Evolutionary conservation across 2,888 invertebrate species (phyloP).

Genomic region (Pilophorus perplexus): DNA sequence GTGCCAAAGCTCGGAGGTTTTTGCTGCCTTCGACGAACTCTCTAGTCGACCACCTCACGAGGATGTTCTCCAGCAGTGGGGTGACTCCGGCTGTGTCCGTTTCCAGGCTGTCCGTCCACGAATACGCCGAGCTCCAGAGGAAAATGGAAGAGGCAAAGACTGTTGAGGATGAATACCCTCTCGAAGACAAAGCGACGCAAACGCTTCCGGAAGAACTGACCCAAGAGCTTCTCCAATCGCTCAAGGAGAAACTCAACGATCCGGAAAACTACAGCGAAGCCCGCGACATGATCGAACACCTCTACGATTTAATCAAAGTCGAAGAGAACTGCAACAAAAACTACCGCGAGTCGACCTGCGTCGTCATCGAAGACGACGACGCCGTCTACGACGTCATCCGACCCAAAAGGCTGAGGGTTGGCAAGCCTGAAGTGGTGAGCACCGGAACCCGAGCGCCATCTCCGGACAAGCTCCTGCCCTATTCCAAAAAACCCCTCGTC

Average conservation of each 20-base stretch:
- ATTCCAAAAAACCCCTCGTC: conserved; percentile 53
- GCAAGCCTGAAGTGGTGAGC: conserved; percentile 46
- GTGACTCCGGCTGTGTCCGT: conserved; percentile 57
- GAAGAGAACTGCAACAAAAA: conserved; percentile 64
- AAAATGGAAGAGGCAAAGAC: conserved; percentile 46
- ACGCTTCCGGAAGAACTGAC: conserved; percentile 73
- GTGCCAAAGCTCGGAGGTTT: conserved; percentile 50
- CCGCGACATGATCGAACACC: conserved; percentile 71
- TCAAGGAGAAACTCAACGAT: conserved; percentile 67
- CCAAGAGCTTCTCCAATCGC: conserved; percentile 66
- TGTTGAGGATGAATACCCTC: conserved; percentile 51
- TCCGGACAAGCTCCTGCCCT: conserved; percentile 59
- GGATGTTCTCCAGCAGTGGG: conserved; percentile 43
- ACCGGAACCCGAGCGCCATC: conserved; percentile 62
- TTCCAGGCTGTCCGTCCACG: conserved; percentile 61
- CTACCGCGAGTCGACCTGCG: conserved; percentile 50
- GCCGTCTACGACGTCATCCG: conserved; percentile 65
- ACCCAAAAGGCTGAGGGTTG: conserved; percentile 49
- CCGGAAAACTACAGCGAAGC: conserved; percentile 72
- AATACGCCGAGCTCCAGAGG: conserved; percentile 62
- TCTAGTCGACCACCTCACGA: conserved; percentile 43
- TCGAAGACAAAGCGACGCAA: conserved; percentile 65
- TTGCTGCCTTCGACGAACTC: conserved; percentile 47
- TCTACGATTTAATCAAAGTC: conserved; percentile 71
- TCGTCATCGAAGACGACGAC: conserved; percentile 48